Base-by-base conservation (phyloP, 2,113 vertebrate genomes). In the Corythornis cristatus region DNA sequence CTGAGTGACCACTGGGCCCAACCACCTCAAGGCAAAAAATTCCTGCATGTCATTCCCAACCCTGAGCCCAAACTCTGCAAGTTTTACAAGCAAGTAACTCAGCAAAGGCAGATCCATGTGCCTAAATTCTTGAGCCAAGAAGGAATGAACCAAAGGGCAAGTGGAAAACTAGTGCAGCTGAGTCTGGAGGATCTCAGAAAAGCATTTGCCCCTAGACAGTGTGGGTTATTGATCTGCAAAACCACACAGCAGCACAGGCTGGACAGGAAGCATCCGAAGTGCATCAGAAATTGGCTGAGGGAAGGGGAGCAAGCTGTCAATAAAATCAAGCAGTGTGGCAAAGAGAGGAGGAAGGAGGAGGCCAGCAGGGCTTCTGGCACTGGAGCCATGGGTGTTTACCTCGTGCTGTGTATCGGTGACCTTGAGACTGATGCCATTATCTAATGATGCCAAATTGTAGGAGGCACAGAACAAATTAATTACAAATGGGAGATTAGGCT, bases 381-480 rank as follows among this genome's bases (percentile, higher is more conserved):
- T 70, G 48, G 23, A 93, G 70, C 83, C 68, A 78, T 0, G 57
- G n/a, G 29, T 89, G 57, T 87, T 93, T 89, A 77, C 88, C 78
- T 92, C 13, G 3, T 9, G 29, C 42, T 75, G 50, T 40, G 11
- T 83, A 90, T 67, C 75, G 85, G 16, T 90, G 96, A 96, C 94
- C 93, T 96, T 96, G 95, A 92, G 78, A 84, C 58, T 29, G 80
- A 67, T 82, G 76, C 92, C 88, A 80, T 93, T 94, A 94, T 92
- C 94, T 95, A 92, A 96, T 23, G 62, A 72, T 90, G 88, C 92
- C 96, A 82, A 93, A 95, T 68, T 96, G 89, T 94, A 94, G 71
- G 93, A 96, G 95, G 91, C 82, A 91, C 54, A 80, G 78, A 94
- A 91, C 91, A 94, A 94, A 96, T 94, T 94, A 97, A 96, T 96